Percentiles rank a stretch among this genome's conserved stretches.
These are phyloP conservation scores for Pammene aurita DNA, from an alignment of 2,888 invertebrate species.

Conservation along the genomic window DNA sequence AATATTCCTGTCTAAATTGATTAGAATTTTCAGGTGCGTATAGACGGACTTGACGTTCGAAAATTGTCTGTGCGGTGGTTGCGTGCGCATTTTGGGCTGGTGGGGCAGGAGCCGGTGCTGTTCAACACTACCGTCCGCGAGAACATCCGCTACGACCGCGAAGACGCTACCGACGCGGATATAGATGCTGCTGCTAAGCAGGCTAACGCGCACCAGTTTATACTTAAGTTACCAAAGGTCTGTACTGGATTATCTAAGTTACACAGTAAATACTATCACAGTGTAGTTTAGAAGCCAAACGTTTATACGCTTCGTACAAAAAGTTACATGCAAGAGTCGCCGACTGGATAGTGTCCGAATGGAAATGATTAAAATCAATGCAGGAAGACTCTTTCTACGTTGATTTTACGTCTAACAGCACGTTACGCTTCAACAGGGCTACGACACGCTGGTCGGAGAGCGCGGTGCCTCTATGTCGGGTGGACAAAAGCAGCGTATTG, in stretches of 20 bases:
- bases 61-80: conserved; percentile 91
- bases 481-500: conserved; percentile 95
- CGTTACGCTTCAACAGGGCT: conserved; percentile 79
- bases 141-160: conserved; percentile 92
- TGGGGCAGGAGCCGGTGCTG: conserved; percentile 95
- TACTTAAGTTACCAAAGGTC: conserved; percentile 87
- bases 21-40: conserved; percentile 69
- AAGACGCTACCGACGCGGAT: conserved; percentile 85
- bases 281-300: too few relatives aligned
- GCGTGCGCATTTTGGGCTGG: conserved; percentile 91
- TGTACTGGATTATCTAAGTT: background rate
- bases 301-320: too few relatives aligned
- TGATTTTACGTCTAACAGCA: too few relatives aligned
- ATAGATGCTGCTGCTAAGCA: conserved; percentile 87
- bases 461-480: conserved; percentile 92
- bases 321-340: too few relatives aligned
- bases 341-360: too few relatives aligned
- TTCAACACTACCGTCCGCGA: conserved; percentile 93
- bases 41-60: conserved; percentile 87
- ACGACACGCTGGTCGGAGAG: conserved; percentile 92
- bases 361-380: too few relatives aligned
- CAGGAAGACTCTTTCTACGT: too few relatives aligned
- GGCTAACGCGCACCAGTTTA: conserved; percentile 91
- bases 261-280: background rate
- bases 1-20: background rate